Evolutionary conservation across 2,888 invertebrate genomes (phyloP).

Genomic region (Campopleginae sp.): DNA sequence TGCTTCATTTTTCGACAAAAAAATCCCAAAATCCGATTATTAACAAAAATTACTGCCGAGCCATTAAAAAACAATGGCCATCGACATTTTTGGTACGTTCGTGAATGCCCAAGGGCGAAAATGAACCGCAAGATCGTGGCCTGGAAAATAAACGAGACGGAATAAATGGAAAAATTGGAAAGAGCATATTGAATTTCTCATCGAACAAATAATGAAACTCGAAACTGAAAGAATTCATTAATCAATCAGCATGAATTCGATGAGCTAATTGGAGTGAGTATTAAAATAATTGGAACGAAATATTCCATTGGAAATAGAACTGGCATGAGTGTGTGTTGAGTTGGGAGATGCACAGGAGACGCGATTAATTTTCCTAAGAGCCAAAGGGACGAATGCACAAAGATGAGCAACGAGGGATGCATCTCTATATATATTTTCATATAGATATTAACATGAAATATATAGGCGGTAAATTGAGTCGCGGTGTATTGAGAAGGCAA

Average conservation of each 20-base stretch:
- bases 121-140: neutral
- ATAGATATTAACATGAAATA: neutral
- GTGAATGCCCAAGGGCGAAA: too few relatives aligned
- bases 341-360: neutral
- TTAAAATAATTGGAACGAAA: neutral
- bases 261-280: neutral
- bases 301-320: neutral
- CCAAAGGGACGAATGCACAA: neutral
- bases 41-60: too few relatives aligned
- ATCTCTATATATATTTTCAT: neutral
- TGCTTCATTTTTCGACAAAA: too few relatives aligned
- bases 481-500: constrained; percentile 49
- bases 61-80: too few relatives aligned
- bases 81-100: too few relatives aligned
- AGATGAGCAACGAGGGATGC: neutral
- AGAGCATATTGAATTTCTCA: neutral
- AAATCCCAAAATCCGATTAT: too few relatives aligned
- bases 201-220: neutral
- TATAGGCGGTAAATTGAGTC: neutral
- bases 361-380: constrained; percentile 17
- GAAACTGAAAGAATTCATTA: neutral
- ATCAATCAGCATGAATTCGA: too few relatives aligned
- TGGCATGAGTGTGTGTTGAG: neutral
- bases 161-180: neutral
- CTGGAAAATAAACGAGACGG: neutral